These are phyloP conservation scores for Scomber colias DNA, from an alignment of 2,113 vertebrate species.

Conservation along the genomic window DNA sequence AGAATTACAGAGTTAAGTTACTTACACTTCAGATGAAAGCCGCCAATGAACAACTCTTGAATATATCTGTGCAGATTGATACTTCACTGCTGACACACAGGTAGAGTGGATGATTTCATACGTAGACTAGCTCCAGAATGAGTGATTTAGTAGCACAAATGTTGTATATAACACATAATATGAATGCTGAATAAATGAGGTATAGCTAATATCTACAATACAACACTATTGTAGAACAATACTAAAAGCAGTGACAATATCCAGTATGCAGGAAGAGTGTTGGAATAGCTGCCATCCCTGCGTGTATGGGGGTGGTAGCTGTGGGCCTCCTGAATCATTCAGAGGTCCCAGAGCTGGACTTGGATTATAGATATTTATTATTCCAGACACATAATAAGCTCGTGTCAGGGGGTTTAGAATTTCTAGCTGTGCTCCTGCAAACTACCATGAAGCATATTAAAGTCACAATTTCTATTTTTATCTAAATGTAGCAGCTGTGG, in stretches of 20 bases:
- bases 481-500: too few species aligned
- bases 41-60: not conserved
- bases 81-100: not conserved
- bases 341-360: not conserved
- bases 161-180: not conserved
- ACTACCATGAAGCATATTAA: not conserved
- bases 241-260: not conserved
- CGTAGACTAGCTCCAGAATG: not conserved
- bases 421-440: not conserved
- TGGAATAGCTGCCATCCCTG: not conserved
- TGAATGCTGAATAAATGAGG: not conserved
- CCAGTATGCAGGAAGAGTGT: not conserved
- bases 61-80: not conserved
- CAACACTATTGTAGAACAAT: too few species aligned
- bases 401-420: not conserved
- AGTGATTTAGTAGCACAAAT: not conserved
- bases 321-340: slow-evolving; percentile 24
- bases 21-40: not conserved
- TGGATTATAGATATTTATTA: slow-evolving; percentile 12
- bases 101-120: not conserved
- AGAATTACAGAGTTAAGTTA: not conserved
- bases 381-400: slow-evolving; percentile 15
- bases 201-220: too few species aligned
- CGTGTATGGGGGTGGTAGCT: not conserved
- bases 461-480: not conserved